Percentiles rank a stretch among this genome's conserved stretches.
Conservation (phyloP, 1,140 invertebrate genomes). For the Drosophila novamexicana region DNA sequence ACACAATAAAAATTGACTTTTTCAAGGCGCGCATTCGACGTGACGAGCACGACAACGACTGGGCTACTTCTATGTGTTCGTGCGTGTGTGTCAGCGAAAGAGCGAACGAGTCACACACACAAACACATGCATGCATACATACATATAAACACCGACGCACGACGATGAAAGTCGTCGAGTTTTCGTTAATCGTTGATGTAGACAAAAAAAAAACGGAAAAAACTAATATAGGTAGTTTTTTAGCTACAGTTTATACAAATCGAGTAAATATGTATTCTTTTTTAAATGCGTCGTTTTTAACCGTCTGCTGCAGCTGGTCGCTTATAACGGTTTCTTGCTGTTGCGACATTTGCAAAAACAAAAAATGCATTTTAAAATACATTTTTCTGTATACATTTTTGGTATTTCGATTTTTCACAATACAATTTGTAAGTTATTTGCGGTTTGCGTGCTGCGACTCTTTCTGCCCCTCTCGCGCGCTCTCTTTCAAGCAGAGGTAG, state of each 20-base stretch:
- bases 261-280: constrained; percentile 34
- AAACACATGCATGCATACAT: constrained; percentile 23
- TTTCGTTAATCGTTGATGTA: constrained; percentile 84
- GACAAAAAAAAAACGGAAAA: constrained; percentile 63
- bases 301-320: constrained; percentile 1
- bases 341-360: constrained; percentile 11
- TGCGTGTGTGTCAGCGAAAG: constrained; percentile 48
- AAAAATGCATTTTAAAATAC: constrained; percentile 30
- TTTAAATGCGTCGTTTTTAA: constrained; percentile 30
- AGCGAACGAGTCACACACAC: constrained; percentile 47
- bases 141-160: constrained; percentile 62
- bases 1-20: constrained; percentile 64
- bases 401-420: constrained; percentile 44
- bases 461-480: background rate
- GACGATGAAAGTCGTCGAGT: constrained; percentile 79
- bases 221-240: constrained; percentile 68
- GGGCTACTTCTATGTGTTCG: constrained; percentile 31
- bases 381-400: constrained; percentile 44
- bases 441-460: constrained; percentile 19
- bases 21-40: constrained; percentile 62
- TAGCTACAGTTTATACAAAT: constrained; percentile 57
- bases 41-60: constrained; percentile 36
- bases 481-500: constrained; percentile 10
- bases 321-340: constrained; percentile 15
- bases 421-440: constrained; percentile 40